Base-by-base conservation (phyloP, 2,888 invertebrate species). In the Hydrotaea cyrtoneurina region DNA sequence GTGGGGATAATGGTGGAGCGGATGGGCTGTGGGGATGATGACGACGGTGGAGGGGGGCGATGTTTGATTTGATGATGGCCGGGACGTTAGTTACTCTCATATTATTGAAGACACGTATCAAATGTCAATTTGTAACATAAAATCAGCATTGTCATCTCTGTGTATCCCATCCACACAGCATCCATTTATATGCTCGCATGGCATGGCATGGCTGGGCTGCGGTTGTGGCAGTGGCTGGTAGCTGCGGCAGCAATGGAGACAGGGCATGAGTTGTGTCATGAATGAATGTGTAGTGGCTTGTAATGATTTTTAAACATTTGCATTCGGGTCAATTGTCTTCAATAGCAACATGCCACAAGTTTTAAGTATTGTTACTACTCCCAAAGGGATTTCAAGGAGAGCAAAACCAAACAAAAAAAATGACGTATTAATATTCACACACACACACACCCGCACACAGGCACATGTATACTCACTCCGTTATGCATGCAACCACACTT, bases 301-400 rank as follows among this genome's bases (percentile, higher is more conserved):
- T 77, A 81, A 83, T 79, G 77, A 82, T 85, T 85, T 82, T 82
- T 55, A 79, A 86, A 83, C 84, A 85, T 86, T 79, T 83, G 69
- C 84, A 86, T 86, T 81, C 71, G 80, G 84, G 86, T 85, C 86
- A 85, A 85, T 85, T 85, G 86, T 81, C 71, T 83, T 85, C 77
- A 83, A 78, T 73, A 23, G 64, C 53, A 82, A 62, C 79, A 85
- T 79, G 81, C 73, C 81, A 79, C 53, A 73, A 82, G 79, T 69
- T 77, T 81, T 66, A 81, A 81, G 66, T 76, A 78, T 76, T 79
- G 31, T 62, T 13, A 77, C 69, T 21, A 43, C 46, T 79, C 79
- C 79, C 76, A 80, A 57, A 62, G 81, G 76, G 82, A 75, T 72
- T 31, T 31, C 31, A 31, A 4, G 31, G 2, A 59, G 19, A n/a